These are phyloP conservation scores for Aptenodytes patagonicus DNA, from an alignment of 2,113 vertebrate genomes.

Conservation along the genomic window DNA sequence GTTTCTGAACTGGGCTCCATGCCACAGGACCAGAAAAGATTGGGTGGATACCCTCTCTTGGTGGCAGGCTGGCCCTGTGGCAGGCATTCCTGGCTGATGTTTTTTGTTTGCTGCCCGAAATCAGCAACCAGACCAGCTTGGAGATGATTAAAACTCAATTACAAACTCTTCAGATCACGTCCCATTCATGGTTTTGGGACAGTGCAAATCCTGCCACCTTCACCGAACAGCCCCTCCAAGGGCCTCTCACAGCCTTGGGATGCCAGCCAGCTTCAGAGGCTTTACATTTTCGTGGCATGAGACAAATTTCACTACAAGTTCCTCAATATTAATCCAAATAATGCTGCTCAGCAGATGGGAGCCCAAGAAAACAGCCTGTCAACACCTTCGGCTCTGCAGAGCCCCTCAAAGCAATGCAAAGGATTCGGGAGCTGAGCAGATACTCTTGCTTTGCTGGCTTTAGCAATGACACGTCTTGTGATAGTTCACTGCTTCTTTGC, in stretches of 20 bases:
- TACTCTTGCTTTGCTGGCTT: not conserved
- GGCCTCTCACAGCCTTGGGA: slow-evolving; percentile 38
- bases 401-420: not conserved
- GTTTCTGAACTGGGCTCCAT: not conserved
- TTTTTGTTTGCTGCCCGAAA: not conserved
- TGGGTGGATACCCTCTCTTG: not conserved
- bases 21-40: not conserved
- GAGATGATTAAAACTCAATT: not conserved
- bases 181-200: fast-evolving
- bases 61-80: not conserved
- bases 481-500: not conserved
- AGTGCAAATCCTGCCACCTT: not conserved
- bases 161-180: not conserved
- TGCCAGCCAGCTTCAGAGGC: slow-evolving; percentile 27
- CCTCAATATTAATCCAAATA: slow-evolving; percentile 4
- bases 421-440: not conserved
- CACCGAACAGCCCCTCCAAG: not conserved
- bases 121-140: not conserved
- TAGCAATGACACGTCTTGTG: fast-evolving
- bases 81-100: not conserved
- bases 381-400: not conserved
- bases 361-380: not conserved
- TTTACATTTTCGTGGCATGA: slow-evolving; percentile 52
- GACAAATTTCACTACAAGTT: slow-evolving; percentile 29
- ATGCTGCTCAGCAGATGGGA: not conserved